Evolutionary conservation across 2,888 invertebrate species (phyloP).

Genomic region (Caenorhabditis zanzibari): DNA sequence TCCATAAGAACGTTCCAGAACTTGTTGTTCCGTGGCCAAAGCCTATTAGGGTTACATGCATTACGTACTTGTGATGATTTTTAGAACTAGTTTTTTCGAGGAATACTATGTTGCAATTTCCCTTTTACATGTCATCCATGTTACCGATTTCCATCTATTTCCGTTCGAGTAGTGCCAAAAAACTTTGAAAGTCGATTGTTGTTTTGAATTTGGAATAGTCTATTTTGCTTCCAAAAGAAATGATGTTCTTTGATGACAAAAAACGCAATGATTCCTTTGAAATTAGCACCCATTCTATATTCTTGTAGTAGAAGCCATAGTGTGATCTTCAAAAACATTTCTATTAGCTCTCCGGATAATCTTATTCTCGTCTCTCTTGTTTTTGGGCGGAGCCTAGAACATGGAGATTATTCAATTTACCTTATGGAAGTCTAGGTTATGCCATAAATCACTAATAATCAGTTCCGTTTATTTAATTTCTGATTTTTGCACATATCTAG

Average conservation of each 20-base stretch:
- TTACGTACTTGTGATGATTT: slow-evolving; percentile 35
- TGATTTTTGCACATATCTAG: slow-evolving; percentile 13
- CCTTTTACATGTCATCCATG: slow-evolving; percentile 23
- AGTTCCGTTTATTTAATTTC: slow-evolving; percentile 32
- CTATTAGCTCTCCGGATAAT: slow-evolving; percentile 23
- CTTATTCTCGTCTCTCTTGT: neutral
- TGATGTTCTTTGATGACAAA: slow-evolving; percentile 23
- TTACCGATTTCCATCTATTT: slow-evolving; percentile 13
- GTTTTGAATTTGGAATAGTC: slow-evolving; percentile 1
- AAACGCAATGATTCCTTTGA: neutral
- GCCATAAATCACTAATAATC: slow-evolving; percentile 23
- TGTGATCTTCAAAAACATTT: slow-evolving; percentile 33
- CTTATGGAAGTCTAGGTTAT: slow-evolving; percentile 16
- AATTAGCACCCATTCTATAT: slow-evolving; percentile 37
- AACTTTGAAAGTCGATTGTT: neutral
- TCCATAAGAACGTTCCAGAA: slow-evolving; percentile 22
- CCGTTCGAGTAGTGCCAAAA: slow-evolving; percentile 22
- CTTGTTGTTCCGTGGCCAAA: slow-evolving; percentile 33
- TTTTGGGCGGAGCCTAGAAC: neutral
- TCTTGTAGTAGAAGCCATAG: slow-evolving; percentile 17
- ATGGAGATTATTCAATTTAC: slow-evolving; percentile 23
- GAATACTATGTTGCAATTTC: slow-evolving; percentile 38
- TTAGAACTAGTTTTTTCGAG: slow-evolving; percentile 43
- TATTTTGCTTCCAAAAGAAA: neutral
- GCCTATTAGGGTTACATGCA: slow-evolving; percentile 33